Evolutionary conservation across 2,888 invertebrate species (phyloP).

Genomic region (Agonopterix heracliana): DNA sequence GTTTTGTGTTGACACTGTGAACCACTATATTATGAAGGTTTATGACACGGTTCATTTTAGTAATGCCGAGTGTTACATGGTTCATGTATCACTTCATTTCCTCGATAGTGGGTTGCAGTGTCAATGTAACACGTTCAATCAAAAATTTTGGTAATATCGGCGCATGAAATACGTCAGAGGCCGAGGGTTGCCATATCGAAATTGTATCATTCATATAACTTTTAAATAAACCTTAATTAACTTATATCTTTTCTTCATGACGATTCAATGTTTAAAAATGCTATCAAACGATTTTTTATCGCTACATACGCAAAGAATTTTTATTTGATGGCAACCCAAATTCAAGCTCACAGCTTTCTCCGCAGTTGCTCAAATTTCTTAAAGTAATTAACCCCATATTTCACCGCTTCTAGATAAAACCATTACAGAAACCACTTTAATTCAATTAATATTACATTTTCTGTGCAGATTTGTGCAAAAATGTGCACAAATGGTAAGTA

Average conservation of each 20-base stretch:
- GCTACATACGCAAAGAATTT: background rate
- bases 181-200: conserved; percentile 45
- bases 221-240: too few species aligned
- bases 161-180: conserved; percentile 34
- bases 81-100: too few species aligned
- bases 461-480: conserved; percentile 19
- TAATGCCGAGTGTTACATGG: too few species aligned
- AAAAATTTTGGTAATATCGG: conserved; percentile 27
- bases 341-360: conserved; percentile 70
- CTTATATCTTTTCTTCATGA: too few species aligned
- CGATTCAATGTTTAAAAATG: too few species aligned
- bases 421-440: conserved; percentile 50
- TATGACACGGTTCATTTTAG: too few species aligned
- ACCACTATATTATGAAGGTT: background rate
- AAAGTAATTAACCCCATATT: conserved; percentile 42
- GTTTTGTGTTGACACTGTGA: conserved; percentile 25
- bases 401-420: conserved; percentile 61
- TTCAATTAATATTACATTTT: conserved; percentile 53
- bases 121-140: conserved; percentile 32
- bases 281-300: too few species aligned
- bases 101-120: conserved; percentile 21
- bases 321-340: conserved; percentile 47
- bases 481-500: background rate
- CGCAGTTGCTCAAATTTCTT: conserved; percentile 66
- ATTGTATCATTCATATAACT: too few species aligned